phyloP scores from a whole-genome alignment of 2,797 vertebrate genomes.

The Anguilla anguilla region DNA sequence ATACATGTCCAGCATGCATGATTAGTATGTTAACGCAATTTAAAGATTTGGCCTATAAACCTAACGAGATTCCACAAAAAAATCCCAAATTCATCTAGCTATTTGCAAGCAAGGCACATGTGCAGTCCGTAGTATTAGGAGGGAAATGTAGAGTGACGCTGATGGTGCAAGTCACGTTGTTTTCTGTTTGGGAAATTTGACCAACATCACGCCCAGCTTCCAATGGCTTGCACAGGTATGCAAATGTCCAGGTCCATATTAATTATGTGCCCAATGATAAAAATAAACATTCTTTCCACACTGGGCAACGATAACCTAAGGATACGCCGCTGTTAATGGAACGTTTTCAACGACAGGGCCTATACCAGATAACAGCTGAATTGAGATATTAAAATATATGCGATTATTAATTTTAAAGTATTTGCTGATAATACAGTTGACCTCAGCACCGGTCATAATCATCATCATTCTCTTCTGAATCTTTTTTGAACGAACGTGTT shows the following conservation, averaged over 20 bases:
- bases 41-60: conserved; percentile 72
- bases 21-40: conserved; percentile 87
- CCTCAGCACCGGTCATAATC: neutral
- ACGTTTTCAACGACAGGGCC: neutral
- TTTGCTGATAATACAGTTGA: conserved; percentile 2
- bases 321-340: neutral
- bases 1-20: conserved; percentile 98
- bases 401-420: conserved; percentile 12
- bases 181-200: neutral
- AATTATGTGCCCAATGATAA: neutral
- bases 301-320: neutral
- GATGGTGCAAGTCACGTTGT: neutral
- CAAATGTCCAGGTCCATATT: neutral
- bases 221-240: neutral
- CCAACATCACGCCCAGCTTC: neutral
- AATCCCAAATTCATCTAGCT: neutral
- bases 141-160: neutral
- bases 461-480: neutral
- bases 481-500: neutral
- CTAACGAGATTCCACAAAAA: neutral
- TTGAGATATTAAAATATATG: conserved; percentile 21
- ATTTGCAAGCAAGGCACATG: neutral
- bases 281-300: neutral
- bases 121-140: neutral
- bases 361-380: conserved; percentile 17